Conservation (phyloP, 2,113 vertebrate species). For the Sphyrna mokarran region DNA sequence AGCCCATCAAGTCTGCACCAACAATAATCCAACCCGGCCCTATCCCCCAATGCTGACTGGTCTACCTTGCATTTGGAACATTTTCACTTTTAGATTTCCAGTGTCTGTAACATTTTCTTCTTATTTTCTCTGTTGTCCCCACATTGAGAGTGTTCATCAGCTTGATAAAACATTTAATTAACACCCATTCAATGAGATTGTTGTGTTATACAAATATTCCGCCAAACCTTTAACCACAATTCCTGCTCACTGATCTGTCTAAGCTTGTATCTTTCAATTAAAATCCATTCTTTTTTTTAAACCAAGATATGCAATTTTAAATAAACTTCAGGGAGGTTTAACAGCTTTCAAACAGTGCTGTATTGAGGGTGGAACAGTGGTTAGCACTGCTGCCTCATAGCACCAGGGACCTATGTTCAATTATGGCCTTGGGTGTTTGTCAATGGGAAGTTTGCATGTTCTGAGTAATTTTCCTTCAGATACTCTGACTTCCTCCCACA, state of each 20-base stretch:
- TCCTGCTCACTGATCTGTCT: not conserved
- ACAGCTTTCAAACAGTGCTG: not conserved
- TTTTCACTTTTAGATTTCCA: not conserved
- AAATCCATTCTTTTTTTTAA: not conserved
- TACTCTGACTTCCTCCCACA: too few species aligned
- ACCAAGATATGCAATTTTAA: not conserved
- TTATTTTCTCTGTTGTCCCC: not conserved
- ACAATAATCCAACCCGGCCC: too few species aligned
- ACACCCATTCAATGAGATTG: not conserved
- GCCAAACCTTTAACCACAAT: not conserved
- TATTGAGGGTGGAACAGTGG: too few species aligned
- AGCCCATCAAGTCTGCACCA: too few species aligned
- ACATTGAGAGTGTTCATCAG: not conserved
- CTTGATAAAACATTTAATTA: not conserved
- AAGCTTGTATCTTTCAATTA: not conserved
- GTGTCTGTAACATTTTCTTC: not conserved
- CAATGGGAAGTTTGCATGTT: too few species aligned
- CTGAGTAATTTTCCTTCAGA: too few species aligned
- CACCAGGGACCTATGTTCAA: too few species aligned
- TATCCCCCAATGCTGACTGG: too few species aligned
- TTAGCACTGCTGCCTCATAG: not conserved
- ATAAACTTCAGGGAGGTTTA: not conserved
- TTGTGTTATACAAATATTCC: not conserved
- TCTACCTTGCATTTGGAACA: not conserved
- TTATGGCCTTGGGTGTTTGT: too few species aligned